Base-by-base conservation (phyloP, 2,113 vertebrate species). In the Brachyhypopomus occidentalis region DNA sequence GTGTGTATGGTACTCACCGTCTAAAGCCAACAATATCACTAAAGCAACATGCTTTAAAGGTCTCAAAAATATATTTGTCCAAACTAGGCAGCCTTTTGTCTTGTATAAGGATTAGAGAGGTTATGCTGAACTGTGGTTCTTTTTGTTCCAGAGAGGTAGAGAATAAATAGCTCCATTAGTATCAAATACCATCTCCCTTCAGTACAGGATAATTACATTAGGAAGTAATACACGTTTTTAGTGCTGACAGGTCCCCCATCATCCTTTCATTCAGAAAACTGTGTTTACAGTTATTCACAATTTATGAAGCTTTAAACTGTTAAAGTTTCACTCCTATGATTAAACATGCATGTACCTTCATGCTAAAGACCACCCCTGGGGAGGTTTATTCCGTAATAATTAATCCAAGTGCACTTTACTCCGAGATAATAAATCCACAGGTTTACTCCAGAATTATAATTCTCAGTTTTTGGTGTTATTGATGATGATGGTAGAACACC, bases 171-270 rank as follows among this genome's bases (percentile, higher is more conserved):
- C 71, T 80, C 79, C 82, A 84, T 85, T 85, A 87, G 72, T 8
- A 8, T 74, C 76, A 64, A 84, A 84, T 78, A 83, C 74, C 34
- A 1, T 5, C 41, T 71, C 62, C 72, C 27, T 78, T 27, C 38
- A 76, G 76, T 72, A 80, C 79, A 78, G 72, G 74, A 87, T 91
- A 88, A 90, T 89, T 88, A 84, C 56, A 5, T 60, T 78, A 88
- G 72, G 22, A 77, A 60, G 72, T 71, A 72, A 79, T 76, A 77
- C 81, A 82, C 30, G 58, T 83, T 76, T 45, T 59, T 67, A 36
- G 16, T 27, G 27, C 66, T 19, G 81, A 55, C 71, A 55, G 23
- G 3, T n/a, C 17, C 9, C 48, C 8, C 8, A 56, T 45, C 19
- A 23, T 3, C 41, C 55, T 56, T 81, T 25, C 22, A 22, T 36